These are phyloP conservation scores for Pheucticus melanocephalus DNA, from an alignment of 2,113 vertebrate genomes.

Conservation along the genomic window DNA sequence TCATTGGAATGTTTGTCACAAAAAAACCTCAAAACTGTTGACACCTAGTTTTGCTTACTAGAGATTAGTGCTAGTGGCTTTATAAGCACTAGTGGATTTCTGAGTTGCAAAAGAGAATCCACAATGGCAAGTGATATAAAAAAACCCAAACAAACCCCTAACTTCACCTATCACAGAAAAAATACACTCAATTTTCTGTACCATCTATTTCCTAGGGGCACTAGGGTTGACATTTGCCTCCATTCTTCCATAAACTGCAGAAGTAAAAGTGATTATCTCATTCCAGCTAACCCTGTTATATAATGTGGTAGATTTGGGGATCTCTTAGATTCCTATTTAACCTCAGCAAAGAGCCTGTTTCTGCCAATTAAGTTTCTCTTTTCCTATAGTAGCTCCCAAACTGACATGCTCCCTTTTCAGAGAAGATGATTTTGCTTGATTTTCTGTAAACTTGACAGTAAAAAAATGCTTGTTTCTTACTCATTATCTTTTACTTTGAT, in stretches of 20 bases:
- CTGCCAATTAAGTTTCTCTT: neutral
- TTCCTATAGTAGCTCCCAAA: neutral
- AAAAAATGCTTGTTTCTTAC: neutral
- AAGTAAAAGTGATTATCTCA: neutral
- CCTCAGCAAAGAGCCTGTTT: neutral
- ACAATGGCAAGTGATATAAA: neutral
- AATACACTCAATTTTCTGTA: neutral
- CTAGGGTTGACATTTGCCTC: neutral
- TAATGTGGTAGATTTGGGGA: neutral
- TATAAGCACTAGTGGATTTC: neutral
- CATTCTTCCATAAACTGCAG: neutral
- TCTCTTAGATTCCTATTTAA: neutral
- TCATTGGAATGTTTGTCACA: neutral
- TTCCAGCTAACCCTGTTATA: neutral
- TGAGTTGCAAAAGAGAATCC: neutral
- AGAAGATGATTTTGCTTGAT: neutral
- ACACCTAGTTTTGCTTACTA: neutral
- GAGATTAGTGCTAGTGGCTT: neutral
- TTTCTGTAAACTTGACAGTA: neutral
- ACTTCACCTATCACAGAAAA: neutral
- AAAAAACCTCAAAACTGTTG: neutral
- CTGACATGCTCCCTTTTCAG: neutral
- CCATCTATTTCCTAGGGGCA: neutral
- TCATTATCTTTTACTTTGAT: neutral
- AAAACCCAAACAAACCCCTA: neutral